Evolutionary conservation across 2,797 vertebrate genomes (phyloP).

Genomic region (Sebastes vulpes): DNA sequence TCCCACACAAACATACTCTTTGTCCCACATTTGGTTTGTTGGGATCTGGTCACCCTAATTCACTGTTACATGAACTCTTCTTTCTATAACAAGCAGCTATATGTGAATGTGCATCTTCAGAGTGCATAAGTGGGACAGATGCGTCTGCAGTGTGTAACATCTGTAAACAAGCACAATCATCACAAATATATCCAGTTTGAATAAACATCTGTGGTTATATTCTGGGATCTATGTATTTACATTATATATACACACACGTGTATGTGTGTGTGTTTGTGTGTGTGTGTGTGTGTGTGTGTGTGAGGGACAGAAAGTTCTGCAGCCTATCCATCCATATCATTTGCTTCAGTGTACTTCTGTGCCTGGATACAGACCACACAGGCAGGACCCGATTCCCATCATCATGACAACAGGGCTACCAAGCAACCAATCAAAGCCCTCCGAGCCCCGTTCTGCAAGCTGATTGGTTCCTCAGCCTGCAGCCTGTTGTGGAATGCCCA

Average conservation of each 20-base stretch:
- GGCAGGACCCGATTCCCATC: slow-evolving; percentile 78
- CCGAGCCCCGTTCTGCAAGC: slow-evolving; percentile 38
- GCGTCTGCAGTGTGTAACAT: not conserved
- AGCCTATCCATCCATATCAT: slow-evolving; percentile 64
- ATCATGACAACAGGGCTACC: slow-evolving; percentile 79
- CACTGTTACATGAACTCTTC: not conserved
- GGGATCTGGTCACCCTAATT: not conserved
- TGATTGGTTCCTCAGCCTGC: slow-evolving; percentile 74
- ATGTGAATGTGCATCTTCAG: not conserved
- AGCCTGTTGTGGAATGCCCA: slow-evolving; percentile 82
- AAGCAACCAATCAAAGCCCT: slow-evolving; percentile 75
- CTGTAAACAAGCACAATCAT: not conserved
- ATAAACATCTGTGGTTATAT: not conserved
- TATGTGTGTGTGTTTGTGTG: not conserved
- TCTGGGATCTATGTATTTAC: not conserved
- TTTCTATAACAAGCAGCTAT: not conserved
- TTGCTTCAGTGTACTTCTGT: slow-evolving; percentile 66
- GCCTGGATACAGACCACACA: slow-evolving; percentile 87
- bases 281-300: slow-evolving; percentile 15
- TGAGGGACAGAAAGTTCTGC: slow-evolving; percentile 51
- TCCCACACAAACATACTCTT: not conserved
- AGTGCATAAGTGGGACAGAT: not conserved
- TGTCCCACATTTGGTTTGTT: too few relatives aligned
- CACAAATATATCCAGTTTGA: not conserved
- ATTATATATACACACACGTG: not conserved